phyloP scores from a whole-genome alignment of 2,888 invertebrate species.

The Pyrgus malvae region DNA sequence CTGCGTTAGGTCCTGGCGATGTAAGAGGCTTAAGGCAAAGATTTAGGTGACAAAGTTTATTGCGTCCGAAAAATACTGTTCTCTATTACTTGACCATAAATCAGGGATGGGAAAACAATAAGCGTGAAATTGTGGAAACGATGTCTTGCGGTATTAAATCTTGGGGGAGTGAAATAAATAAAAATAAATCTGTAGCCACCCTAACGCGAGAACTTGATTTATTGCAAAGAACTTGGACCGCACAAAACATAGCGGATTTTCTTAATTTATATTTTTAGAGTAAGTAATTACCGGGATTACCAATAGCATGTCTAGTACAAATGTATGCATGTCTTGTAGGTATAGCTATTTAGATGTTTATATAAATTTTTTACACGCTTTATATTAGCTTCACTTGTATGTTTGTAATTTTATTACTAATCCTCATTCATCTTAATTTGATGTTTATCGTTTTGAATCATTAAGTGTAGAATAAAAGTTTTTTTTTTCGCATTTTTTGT shows the following conservation, averaged over 20 bases:
- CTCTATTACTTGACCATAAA: conserved; percentile 77
- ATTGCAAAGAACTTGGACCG: conserved; percentile 49
- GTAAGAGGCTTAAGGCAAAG: conserved; percentile 76
- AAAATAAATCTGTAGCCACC: conserved; percentile 76
- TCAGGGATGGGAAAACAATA: conserved; percentile 82
- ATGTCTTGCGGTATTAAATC: conserved; percentile 77
- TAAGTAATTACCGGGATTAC: no score
- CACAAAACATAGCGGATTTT: background rate
- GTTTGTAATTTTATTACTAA: no score
- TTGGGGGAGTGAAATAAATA: conserved; percentile 80
- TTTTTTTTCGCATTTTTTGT: no score
- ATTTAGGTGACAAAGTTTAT: conserved; percentile 81
- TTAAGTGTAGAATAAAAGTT: no score
- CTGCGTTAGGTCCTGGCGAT: conserved; percentile 28
- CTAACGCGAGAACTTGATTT: conserved; percentile 73
- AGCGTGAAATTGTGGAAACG: conserved; percentile 82
- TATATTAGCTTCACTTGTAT: no score
- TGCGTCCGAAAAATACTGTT: conserved; percentile 76
- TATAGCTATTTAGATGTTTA: no score
- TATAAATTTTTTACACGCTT: no score
- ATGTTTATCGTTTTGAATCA: no score
- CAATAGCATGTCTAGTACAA: no score
- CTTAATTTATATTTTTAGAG: background rate
- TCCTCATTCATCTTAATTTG: no score
- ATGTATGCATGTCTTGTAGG: no score